A percentile compares a stretch with the other conserved stretches of the same genome.
Evolutionary conservation across 2,113 vertebrate species (phyloP).

Genomic region (Limanda limanda): DNA sequence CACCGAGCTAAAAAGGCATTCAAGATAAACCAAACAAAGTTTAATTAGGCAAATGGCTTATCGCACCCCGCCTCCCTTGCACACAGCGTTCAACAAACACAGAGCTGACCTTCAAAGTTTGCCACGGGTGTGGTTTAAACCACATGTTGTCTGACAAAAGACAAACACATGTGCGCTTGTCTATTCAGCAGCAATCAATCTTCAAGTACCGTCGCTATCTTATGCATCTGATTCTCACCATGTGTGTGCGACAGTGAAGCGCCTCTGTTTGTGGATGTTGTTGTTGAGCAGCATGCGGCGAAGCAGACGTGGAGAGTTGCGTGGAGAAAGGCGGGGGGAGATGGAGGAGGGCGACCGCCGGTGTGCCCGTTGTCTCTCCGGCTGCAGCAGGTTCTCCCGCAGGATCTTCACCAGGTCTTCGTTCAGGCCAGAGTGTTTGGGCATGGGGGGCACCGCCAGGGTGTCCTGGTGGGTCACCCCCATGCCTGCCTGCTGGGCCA

Average conservation of each 20-base stretch:
- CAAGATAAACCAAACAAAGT: conserved; percentile 58
- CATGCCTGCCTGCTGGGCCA: conserved; percentile 91
- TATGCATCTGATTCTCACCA: conserved; percentile 86
- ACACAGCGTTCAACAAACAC: conserved; percentile 44
- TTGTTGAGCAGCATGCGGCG: conserved; percentile 95
- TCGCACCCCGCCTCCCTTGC: conserved; percentile 8
- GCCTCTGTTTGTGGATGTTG: conserved; percentile 94
- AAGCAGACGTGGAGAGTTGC: conserved; percentile 94
- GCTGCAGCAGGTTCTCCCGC: conserved; percentile 96
- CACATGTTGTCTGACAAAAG: conserved; percentile 37
- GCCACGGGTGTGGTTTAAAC: conserved; percentile 40
- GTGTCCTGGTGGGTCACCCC: conserved; percentile 87
- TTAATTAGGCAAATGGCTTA: conserved; percentile 44
- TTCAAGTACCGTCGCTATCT: neutral
- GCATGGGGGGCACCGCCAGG: conserved; percentile 90
- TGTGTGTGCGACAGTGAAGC: conserved; percentile 98
- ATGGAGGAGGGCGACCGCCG: conserved; percentile 88
- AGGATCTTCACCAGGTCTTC: conserved; percentile 97
- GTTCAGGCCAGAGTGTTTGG: conserved; percentile 92
- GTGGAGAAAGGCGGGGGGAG: conserved; percentile 91
- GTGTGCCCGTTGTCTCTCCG: conserved; percentile 87
- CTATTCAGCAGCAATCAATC: neutral
- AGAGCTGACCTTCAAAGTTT: conserved; percentile 62
- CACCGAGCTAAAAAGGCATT: conserved; percentile 21
- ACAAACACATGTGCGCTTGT: conserved; percentile 26